Conservation (phyloP, 2,113 vertebrate species). For the Rhinichthys klamathensis region DNA sequence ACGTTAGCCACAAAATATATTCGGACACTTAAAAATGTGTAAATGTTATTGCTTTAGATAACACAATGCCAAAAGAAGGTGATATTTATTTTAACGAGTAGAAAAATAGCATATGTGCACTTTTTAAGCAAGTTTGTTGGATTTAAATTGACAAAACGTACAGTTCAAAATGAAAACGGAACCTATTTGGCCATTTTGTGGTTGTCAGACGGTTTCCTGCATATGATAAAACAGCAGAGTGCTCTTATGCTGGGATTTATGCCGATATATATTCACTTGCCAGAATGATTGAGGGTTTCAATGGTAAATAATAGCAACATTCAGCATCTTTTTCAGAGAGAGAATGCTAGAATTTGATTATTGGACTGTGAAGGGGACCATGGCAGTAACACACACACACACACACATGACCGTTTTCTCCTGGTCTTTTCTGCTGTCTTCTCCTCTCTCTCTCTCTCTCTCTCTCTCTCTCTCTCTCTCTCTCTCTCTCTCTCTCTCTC, state of each 20-base stretch:
- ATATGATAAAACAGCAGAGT: background rate
- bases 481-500: background rate
- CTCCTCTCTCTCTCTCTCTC: background rate
- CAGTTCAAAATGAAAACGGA: background rate
- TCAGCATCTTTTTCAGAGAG: conserved; percentile 27
- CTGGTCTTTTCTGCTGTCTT: background rate
- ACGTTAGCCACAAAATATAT: background rate
- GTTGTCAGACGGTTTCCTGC: background rate
- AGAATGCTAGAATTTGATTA: conserved; percentile 18
- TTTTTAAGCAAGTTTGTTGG: background rate
- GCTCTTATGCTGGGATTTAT: background rate
- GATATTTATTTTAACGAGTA: background rate
- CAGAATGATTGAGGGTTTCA: conserved; percentile 11
- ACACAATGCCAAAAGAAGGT: background rate
- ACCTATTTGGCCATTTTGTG: background rate
- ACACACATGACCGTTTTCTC: conserved; percentile 12
- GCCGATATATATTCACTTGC: background rate
- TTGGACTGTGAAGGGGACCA: conserved; percentile 27
- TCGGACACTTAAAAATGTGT: background rate
- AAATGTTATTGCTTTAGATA: background rate
- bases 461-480: conserved; percentile 39
- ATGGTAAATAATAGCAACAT: conserved; percentile 33
- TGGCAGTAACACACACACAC: background rate
- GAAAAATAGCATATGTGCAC: background rate
- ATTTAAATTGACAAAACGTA: background rate